Conservation (phyloP, 2,113 vertebrate genomes). For the Brevimyrus niger region DNA sequence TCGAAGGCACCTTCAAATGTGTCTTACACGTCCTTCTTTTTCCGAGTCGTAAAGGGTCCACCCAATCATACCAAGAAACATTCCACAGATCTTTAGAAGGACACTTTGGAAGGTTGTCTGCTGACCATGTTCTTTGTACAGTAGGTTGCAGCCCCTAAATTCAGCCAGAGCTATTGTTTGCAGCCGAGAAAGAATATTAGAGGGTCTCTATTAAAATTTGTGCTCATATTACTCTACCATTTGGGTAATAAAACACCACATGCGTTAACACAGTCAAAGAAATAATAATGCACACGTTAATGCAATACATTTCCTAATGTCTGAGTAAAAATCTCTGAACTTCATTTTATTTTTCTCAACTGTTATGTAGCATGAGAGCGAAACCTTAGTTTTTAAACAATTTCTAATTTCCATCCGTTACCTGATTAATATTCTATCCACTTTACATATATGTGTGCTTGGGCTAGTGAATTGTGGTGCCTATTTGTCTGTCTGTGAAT, state of each 20-base stretch:
- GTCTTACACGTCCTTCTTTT: neutral
- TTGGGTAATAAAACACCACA: neutral
- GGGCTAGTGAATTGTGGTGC: neutral
- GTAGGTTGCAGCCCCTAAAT: neutral
- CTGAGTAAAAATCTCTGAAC: neutral
- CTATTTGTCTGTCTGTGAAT: neutral
- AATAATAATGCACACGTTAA: neutral
- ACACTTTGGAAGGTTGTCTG: neutral
- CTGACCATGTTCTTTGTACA: neutral
- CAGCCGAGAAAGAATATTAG: neutral
- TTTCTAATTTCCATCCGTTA: neutral
- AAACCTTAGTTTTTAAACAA: neutral
- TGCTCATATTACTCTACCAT: neutral
- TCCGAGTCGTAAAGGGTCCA: neutral
- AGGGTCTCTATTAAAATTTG: neutral
- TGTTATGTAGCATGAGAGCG: neutral
- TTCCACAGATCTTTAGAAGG: neutral
- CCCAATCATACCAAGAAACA: neutral
- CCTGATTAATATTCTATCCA: neutral
- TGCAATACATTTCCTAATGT: neutral
- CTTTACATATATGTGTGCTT: neutral
- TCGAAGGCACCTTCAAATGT: neutral
- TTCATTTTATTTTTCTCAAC: neutral
- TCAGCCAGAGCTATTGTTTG: neutral
- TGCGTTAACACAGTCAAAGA: neutral